Evolutionary conservation across 2,113 vertebrate species (phyloP), one percentile per base, ranked within the genome.

Genomic region (Nestor notabilis): DNA sequence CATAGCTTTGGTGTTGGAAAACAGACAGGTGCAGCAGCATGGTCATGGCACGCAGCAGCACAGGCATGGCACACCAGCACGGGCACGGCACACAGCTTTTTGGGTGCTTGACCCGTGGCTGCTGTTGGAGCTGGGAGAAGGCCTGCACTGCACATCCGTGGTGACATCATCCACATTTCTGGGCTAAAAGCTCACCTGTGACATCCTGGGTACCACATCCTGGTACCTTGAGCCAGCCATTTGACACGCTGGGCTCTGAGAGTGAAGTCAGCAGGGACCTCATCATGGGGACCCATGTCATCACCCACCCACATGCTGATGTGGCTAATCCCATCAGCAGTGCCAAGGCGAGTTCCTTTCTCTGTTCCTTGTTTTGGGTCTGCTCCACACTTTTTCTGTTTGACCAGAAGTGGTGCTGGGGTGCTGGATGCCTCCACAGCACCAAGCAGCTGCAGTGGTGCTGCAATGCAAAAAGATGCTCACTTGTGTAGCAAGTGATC

Each of bases 391-490:
- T 33, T 69, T 52, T 69, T n/a, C 19, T 29, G 9, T 88, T n/a
- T 4, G 4, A 17, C 56, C 33, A 19, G 15, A n/a, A n/a, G 47
- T 2, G 56, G 21, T 58, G 33, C 55, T n/a, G 55, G 20, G 20
- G 8, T n/a, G 41, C 12, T 17, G 13, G 37, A 33, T 33, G 28
- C 52, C 31, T 23, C 29, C 1, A 5, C 11, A 28, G 49, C 49
- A 21, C 49, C 4, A 0, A 55, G 56, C 4, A 2, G n/a, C 49
- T 63, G 39, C 0, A 1, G 18, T 2, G 1, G 17, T 31, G 46
- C 46, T 2, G 7, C 31, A 13, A 17, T 0, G 2, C 1, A 1
- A 6, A 27, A 0, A 3, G 46, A 7, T 15, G 15, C 56, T 72
- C 13, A 4, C 64, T 49, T 31, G 35, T 2, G 1, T 47, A 29